Evolutionary conservation across 1,140 invertebrate genomes (phyloP).

Genomic region (Acromyrmex charruanus): DNA sequence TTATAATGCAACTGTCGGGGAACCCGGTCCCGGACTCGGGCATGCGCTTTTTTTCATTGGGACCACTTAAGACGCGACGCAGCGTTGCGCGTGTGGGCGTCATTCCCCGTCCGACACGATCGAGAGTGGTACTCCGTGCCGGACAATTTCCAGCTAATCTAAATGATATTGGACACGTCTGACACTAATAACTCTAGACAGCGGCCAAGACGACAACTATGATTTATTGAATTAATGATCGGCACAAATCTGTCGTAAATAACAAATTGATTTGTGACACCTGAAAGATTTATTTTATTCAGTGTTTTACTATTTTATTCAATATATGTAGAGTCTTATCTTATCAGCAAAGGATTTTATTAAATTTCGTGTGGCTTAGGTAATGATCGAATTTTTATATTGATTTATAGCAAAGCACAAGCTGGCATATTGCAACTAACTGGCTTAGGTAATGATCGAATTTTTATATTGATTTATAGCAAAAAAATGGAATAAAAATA

Average conservation of each 20-base stretch:
- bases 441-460: background rate
- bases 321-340: background rate
- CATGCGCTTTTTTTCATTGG: conserved; percentile 73
- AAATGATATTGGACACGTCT: conserved; percentile 73
- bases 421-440: background rate
- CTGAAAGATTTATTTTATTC: background rate
- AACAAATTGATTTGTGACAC: background rate
- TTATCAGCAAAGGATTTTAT: background rate
- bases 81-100: conserved; percentile 75
- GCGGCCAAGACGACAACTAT: conserved; percentile 22
- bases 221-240: conserved; percentile 56
- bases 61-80: conserved; percentile 76
- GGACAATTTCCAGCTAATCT: conserved; percentile 74
- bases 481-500: background rate
- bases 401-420: background rate
- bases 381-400: background rate
- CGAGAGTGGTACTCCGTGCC: conserved; percentile 44
- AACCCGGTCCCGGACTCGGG: conserved; percentile 50
- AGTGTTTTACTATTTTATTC: background rate
- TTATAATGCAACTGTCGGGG: conserved; percentile 77
- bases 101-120: conserved; percentile 30
- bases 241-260: conserved; percentile 35
- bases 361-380: background rate
- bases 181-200: conserved; percentile 57
- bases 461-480: background rate